Evolutionary conservation across 2,797 vertebrate species (phyloP).

Genomic region (Enteromius radiatus): DNA sequence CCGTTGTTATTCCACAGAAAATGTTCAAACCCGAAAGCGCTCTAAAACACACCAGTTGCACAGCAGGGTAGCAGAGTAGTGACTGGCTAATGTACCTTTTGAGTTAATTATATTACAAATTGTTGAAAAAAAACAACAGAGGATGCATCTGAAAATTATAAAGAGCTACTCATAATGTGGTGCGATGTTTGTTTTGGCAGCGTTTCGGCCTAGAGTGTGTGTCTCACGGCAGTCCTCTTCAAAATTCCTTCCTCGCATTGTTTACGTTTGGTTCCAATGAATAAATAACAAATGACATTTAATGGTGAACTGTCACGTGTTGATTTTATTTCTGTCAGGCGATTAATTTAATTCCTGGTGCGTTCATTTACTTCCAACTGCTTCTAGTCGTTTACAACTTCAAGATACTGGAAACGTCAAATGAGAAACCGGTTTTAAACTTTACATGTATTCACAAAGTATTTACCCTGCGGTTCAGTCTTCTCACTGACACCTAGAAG

Average conservation of each 20-base stretch:
- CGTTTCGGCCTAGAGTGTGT: neutral
- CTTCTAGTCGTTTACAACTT: neutral
- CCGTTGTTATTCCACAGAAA: slow-evolving; percentile 3
- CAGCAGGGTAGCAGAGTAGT: neutral
- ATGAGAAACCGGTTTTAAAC: slow-evolving; percentile 7
- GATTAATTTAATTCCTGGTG: slow-evolving; percentile 10
- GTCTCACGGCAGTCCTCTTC: slow-evolving; percentile 13
- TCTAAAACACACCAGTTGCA: slow-evolving; percentile 14
- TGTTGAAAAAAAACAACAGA: neutral
- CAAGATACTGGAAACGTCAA: neutral
- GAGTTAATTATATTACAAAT: neutral
- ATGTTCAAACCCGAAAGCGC: neutral
- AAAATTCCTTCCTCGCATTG: slow-evolving; percentile 28
- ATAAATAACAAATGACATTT: slow-evolving; percentile 33
- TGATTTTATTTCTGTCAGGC: slow-evolving; percentile 20
- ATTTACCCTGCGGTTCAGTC: slow-evolving; percentile 34
- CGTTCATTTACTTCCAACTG: slow-evolving; percentile 1
- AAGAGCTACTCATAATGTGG: slow-evolving; percentile 2
- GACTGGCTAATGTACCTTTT: neutral
- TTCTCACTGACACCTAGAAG: slow-evolving; percentile 28
- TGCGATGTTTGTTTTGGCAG: slow-evolving; percentile 36
- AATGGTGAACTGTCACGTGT: slow-evolving; percentile 4
- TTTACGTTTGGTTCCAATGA: slow-evolving; percentile 12
- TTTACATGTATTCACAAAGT: slow-evolving; percentile 14
- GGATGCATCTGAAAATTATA: neutral